These are phyloP conservation scores for Drosophila miranda DNA, from an alignment of 1,140 invertebrate genomes.

Conservation along the genomic window DNA sequence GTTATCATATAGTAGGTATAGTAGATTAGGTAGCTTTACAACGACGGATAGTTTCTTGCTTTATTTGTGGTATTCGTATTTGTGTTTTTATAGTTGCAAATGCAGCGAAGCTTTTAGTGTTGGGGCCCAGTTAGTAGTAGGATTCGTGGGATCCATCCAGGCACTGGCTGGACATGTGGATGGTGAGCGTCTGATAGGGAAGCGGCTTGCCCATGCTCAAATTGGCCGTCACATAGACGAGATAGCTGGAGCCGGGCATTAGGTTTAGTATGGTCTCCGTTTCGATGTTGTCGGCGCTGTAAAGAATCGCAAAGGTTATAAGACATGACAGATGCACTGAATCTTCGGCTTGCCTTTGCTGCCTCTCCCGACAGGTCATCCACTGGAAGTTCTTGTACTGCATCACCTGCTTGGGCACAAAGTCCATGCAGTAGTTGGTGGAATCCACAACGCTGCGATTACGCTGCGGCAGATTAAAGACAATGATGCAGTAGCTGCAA, in stretches of 20 bases:
- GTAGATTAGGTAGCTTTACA: constrained; percentile 76
- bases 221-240: constrained; percentile 79
- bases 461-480: constrained; percentile 77
- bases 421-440: constrained; percentile 81
- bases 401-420: constrained; percentile 60
- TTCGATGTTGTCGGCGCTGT: constrained; percentile 61
- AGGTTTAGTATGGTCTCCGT: constrained; percentile 72
- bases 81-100: constrained; percentile 27
- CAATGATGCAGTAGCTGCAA: constrained; percentile 77
- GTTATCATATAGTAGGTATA: constrained; percentile 27
- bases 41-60: constrained; percentile 72
- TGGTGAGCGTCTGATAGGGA: constrained; percentile 73
- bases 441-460: constrained; percentile 71
- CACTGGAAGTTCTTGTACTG: constrained; percentile 71
- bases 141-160: constrained; percentile 65
- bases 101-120: constrained; percentile 36
- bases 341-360: constrained; percentile 47
- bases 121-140: constrained; percentile 55
- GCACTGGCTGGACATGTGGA: constrained; percentile 71
- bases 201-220: constrained; percentile 69
- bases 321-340: not conserved
- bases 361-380: constrained; percentile 66
- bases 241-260: constrained; percentile 69
- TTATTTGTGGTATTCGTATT: constrained; percentile 4
- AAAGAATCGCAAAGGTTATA: not conserved